Percentiles rank a stretch among this genome's conserved stretches.
These are phyloP conservation scores for Phylloscopus trochilus DNA, from an alignment of 2,113 vertebrate species.

Conservation along the genomic window DNA sequence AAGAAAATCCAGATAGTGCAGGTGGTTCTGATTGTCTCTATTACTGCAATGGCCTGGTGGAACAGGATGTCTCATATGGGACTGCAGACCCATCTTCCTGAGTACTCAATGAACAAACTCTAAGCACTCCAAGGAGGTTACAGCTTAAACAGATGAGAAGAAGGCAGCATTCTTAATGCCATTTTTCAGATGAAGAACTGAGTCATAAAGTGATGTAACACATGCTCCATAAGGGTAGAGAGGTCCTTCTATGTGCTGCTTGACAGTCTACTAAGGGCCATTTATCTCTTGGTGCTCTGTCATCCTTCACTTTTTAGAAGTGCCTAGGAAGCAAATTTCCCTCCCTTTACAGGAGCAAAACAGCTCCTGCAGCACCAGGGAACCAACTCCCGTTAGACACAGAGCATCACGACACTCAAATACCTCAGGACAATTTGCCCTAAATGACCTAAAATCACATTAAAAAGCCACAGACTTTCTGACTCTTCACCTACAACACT, in stretches of 20 bases:
- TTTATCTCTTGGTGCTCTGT: neutral
- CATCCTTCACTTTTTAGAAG: neutral
- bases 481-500: neutral
- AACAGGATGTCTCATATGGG: neutral
- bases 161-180: neutral
- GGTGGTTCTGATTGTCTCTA: neutral
- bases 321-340: neutral
- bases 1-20: neutral
- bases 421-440: neutral
- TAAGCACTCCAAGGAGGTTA: neutral
- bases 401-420: neutral
- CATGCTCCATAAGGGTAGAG: neutral
- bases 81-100: neutral
- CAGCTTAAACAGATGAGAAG: neutral
- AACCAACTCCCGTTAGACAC: neutral
- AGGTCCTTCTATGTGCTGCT: neutral
- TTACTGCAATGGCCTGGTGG: neutral
- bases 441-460: neutral
- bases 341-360: neutral
- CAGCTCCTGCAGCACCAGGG: neutral
- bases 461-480: neutral
- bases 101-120: neutral
- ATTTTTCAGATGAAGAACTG: neutral
- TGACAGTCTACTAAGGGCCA: neutral
- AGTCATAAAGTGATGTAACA: neutral